Evolutionary conservation across 1,140 invertebrate species (phyloP).

Genomic region (Drosophila nigromelanica): DNA sequence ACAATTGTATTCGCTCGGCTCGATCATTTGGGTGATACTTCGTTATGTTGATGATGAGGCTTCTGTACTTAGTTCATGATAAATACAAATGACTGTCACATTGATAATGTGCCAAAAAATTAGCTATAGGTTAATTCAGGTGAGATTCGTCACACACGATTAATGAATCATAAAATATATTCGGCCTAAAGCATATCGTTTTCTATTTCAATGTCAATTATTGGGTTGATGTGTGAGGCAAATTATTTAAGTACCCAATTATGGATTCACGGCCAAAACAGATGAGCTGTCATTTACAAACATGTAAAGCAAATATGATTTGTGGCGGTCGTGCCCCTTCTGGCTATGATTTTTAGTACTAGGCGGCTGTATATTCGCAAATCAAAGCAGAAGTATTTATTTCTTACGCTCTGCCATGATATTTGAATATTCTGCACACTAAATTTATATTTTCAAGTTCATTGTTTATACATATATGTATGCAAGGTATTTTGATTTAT

Average conservation of each 20-base stretch:
- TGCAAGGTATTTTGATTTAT: conserved; percentile 42
- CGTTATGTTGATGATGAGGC: conserved; percentile 36
- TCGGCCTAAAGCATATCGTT: conserved; percentile 18
- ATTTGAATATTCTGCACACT: conserved; percentile 31
- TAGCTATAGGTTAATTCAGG: conserved; percentile 61
- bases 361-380: not conserved
- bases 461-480: conserved; percentile 42
- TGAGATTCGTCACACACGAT: conserved; percentile 65
- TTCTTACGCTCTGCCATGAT: conserved; percentile 13
- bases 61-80: conserved; percentile 40
- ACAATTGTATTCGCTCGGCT: conserved; percentile 61
- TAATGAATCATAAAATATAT: conserved; percentile 58
- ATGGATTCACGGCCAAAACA: conserved; percentile 56
- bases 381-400: conserved; percentile 41
- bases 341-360: not conserved
- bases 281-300: conserved; percentile 35
- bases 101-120: conserved; percentile 60
- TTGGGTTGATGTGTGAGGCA: conserved; percentile 29
- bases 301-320: conserved; percentile 32
- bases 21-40: conserved; percentile 31
- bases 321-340: conserved; percentile 38
- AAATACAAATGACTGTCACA: conserved; percentile 51
- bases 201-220: conserved; percentile 63
- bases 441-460: conserved; percentile 68
- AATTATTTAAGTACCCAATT: conserved; percentile 38